These are phyloP conservation scores for Drosophila ustulata DNA, from an alignment of 2,888 invertebrate species.

Conservation along the genomic window DNA sequence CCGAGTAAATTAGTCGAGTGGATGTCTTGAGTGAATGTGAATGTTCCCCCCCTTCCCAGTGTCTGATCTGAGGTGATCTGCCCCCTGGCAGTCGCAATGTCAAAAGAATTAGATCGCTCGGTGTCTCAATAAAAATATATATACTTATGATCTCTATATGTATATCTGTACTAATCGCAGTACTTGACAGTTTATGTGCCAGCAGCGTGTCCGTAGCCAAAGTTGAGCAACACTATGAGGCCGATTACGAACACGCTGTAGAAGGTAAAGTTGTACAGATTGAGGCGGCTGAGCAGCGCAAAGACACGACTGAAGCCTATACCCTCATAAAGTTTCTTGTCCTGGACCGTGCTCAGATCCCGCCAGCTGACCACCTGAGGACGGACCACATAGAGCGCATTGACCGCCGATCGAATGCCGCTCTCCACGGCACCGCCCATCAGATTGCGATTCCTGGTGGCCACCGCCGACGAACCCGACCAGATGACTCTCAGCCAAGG, in stretches of 20 bases:
- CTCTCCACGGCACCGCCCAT: conserved; percentile 84
- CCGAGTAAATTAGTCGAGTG: conserved; percentile 43
- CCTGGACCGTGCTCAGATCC: conserved; percentile 79
- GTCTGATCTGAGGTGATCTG: conserved; percentile 27
- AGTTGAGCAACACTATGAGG: conserved; percentile 63
- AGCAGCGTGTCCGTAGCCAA: conserved; percentile 33
- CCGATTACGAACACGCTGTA: conserved; percentile 72
- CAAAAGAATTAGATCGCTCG: conserved; percentile 34
- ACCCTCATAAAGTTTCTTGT: conserved; percentile 41
- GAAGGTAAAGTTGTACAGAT: conserved; percentile 81
- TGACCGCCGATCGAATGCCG: conserved; percentile 82
- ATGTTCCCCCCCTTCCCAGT: not conserved
- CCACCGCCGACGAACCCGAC: conserved; percentile 81
- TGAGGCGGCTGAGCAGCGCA: conserved; percentile 73
- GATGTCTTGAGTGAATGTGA: conserved; percentile 8
- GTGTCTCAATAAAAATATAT: not conserved
- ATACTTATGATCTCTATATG: not conserved
- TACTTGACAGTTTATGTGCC: not conserved
- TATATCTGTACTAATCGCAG: not conserved
- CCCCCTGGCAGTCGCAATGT: conserved; percentile 27
- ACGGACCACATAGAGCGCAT: conserved; percentile 77
- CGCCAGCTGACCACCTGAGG: conserved; percentile 82
- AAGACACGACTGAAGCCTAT: conserved; percentile 35
- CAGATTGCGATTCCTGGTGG: conserved; percentile 81
- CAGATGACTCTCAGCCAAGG: conserved; percentile 83